These are phyloP conservation scores for Podargus strigoides DNA, from an alignment of 2,797 vertebrate genomes.

Conservation along the genomic window DNA sequence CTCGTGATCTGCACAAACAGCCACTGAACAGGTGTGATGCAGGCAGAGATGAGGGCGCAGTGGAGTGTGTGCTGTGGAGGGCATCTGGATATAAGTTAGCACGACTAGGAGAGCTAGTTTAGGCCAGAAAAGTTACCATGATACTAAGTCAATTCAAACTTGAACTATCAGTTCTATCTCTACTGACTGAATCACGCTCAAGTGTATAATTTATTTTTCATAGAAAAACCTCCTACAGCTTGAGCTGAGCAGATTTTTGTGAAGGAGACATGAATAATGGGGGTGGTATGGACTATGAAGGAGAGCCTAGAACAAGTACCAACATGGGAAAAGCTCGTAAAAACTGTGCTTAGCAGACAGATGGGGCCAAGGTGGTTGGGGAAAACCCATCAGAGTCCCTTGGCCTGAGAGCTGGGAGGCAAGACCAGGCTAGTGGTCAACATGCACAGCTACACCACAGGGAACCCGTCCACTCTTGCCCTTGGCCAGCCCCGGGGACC, in stretches of 20 bases:
- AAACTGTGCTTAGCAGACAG: fast-evolving
- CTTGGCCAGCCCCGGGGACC: background rate
- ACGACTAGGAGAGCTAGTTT: background rate
- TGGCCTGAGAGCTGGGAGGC: background rate
- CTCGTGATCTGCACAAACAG: background rate
- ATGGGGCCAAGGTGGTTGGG: fast-evolving
- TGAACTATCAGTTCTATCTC: background rate
- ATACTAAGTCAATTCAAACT: background rate
- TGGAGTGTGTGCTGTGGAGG: background rate
- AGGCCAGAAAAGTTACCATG: background rate
- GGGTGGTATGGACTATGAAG: background rate
- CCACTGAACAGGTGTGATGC: background rate
- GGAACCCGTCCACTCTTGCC: fast-evolving
- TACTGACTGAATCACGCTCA: background rate
- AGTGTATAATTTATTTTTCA: background rate
- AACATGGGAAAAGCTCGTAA: background rate
- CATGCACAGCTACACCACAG: fast-evolving
- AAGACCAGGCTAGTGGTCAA: background rate
- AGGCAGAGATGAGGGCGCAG: background rate
- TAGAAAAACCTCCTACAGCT: background rate
- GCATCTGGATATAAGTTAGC: background rate
- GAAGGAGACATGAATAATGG: background rate
- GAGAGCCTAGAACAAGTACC: background rate
- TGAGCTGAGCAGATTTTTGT: background rate
- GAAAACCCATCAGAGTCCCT: background rate